Conservation (phyloP, 2,113 vertebrate genomes). For the Hucho hucho region DNA sequence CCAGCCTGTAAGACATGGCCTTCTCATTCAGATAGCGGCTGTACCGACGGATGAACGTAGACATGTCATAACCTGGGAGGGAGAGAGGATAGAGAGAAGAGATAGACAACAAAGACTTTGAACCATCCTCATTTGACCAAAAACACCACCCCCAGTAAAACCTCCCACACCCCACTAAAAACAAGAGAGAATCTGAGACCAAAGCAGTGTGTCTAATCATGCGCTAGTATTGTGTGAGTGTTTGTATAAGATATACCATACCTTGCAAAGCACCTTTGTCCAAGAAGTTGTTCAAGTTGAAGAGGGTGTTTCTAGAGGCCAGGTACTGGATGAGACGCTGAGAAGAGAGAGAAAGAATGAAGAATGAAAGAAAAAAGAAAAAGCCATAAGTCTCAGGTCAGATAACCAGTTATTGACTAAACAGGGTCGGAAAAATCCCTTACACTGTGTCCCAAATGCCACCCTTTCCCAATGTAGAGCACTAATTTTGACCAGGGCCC, state of each 20-base stretch:
- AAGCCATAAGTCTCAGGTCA: no score
- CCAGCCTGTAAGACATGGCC: constrained; percentile 90
- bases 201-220: not conserved
- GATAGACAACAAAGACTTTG: not conserved
- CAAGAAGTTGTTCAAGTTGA: constrained; percentile 95
- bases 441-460: no score
- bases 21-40: constrained; percentile 97
- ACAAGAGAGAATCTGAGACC: not conserved
- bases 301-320: constrained; percentile 91
- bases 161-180: not conserved
- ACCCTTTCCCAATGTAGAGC: no score
- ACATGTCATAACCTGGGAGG: constrained; percentile 91
- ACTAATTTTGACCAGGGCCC: not conserved
- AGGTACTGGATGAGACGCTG: constrained; percentile 95
- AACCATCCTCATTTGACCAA: not conserved
- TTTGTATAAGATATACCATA: constrained; percentile 5
- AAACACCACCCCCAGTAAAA: not conserved
- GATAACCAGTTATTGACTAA: not conserved
- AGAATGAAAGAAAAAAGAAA: no score
- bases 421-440: no score
- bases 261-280: constrained; percentile 93
- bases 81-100: not conserved
- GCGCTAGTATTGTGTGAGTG: no score
- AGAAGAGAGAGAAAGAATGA: constrained; percentile 9
- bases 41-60: constrained; percentile 91